A percentile compares a stretch with the other conserved stretches of the same genome.
Evolutionary conservation across 2,113 vertebrate genomes (phyloP).

Genomic region (Corythoichthys intestinalis): DNA sequence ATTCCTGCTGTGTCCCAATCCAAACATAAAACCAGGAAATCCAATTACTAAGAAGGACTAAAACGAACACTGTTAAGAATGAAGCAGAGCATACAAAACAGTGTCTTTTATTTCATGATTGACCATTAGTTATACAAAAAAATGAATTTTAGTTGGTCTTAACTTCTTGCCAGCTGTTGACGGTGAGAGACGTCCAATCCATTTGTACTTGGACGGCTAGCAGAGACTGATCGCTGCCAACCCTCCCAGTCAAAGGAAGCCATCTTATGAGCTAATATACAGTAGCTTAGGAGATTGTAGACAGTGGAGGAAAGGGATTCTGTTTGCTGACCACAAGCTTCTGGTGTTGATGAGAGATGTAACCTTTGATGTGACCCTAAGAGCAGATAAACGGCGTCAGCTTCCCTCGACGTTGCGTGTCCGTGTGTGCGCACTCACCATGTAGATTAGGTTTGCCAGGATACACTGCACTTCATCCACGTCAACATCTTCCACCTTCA

Average conservation of each 20-base stretch:
- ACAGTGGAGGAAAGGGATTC: constrained; percentile 90
- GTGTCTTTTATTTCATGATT: constrained; percentile 44
- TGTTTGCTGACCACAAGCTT: constrained; percentile 98
- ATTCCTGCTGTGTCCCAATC: not conserved
- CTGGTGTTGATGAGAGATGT: constrained; percentile 98
- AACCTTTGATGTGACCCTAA: constrained; percentile 97
- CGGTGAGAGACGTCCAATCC: no score
- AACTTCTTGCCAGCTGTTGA: not conserved
- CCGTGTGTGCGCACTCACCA: constrained; percentile 70
- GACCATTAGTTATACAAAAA: constrained; percentile 11
- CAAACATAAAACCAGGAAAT: not conserved
- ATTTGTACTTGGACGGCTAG: no score
- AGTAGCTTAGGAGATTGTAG: constrained; percentile 79
- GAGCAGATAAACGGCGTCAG: constrained; percentile 9
- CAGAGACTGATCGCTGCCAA: no score
- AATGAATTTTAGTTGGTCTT: not conserved
- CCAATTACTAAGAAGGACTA: not conserved
- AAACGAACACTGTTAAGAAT: not conserved
- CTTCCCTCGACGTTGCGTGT: not conserved
- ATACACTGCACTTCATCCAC: constrained; percentile 94
- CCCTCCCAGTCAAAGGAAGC: no score
- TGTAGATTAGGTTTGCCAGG: constrained; percentile 93
- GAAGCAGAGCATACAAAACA: constrained; percentile 26
- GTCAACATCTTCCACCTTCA: constrained; percentile 92
- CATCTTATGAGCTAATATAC: no score